These are phyloP conservation scores for Eleutherodactylus coqui DNA, from an alignment of 2,797 vertebrate genomes.

Conservation along the genomic window DNA sequence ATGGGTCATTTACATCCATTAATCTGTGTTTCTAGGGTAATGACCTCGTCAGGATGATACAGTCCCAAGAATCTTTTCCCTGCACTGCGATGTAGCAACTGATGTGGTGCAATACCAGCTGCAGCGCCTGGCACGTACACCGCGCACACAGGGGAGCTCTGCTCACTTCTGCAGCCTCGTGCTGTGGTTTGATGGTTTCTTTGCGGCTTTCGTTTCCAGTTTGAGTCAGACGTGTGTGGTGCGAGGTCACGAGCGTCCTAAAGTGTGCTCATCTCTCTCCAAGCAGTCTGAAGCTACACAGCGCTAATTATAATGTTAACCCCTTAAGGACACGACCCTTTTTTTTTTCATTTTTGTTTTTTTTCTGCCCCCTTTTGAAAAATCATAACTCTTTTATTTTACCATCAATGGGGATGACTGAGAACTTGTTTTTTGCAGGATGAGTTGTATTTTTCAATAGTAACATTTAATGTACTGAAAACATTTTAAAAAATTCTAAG, in stretches of 20 bases:
- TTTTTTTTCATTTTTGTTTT: too few relatives aligned
- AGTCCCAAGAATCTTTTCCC: background rate
- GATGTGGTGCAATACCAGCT: background rate
- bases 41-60: too few relatives aligned
- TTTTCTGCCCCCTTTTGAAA: too few relatives aligned
- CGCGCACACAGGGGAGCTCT: background rate
- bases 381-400: too few relatives aligned
- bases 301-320: background rate
- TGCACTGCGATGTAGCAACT: background rate
- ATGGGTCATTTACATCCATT: background rate
- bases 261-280: background rate
- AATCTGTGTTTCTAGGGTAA: background rate
- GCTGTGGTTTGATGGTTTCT: conserved; percentile 17
- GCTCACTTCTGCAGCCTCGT: background rate
- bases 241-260: background rate
- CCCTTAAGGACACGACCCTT: too few relatives aligned
- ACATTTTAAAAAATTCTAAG: too few relatives aligned
- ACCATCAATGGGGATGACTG: too few relatives aligned
- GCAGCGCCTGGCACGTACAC: background rate
- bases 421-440: too few relatives aligned
- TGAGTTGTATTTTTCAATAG: too few relatives aligned
- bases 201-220: background rate
- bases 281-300: background rate
- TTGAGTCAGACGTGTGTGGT: background rate
- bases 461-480: too few relatives aligned